Base-by-base conservation (phyloP, 2,797 vertebrate species). In the Iguana delicatissima region DNA sequence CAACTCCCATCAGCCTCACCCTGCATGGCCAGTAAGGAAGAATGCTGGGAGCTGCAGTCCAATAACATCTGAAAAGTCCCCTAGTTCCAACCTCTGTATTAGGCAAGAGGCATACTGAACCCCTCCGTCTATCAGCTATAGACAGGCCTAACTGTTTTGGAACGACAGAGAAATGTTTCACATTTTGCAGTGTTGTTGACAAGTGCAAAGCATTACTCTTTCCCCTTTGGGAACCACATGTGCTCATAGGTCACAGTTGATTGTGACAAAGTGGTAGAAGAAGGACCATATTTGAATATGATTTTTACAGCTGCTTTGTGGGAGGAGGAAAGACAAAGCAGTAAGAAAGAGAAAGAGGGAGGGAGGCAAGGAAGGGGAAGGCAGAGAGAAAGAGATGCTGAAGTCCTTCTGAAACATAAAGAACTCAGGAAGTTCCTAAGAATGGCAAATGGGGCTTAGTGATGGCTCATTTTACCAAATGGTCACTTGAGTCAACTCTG, bases 341-440 rank as follows among this genome's bases (percentile, higher is more conserved):
- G 42, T 7, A 32, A 85, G 32, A 52, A 46, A 69, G 26, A 69
- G 26, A 38, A 35, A 38, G 9, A 16, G 81, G 12, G 38, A 67
- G 26, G 46, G 38, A 22, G 22, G 20, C 8, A 22, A 8, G 50
- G 38, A 59, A 69, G 29, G 24, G 42, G 24, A 24, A 46, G 76
- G 50, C 6, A 77, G 8, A 50, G 20, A 79, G 24, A 46, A 46
- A 24, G 22, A 77, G 22, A 77, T 46, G 22, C 76, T 46, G 72
- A 14, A 84, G 74, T 90, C 89, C 92, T 69, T 91, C 0, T 13
- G 82, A 82, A 92, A 52, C 92, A 81, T 81, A 89, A 90, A 81
- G 38, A 90, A 90, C 0, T 0, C 82, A 89, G 73, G 90, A 92
- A 80, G 52, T 89, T 80, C 87, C 83, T 87, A 91, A 46, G 50